Evolutionary conservation across 2,113 vertebrate genomes (phyloP).

Genomic region (Pelvicachromis taeniatus): DNA sequence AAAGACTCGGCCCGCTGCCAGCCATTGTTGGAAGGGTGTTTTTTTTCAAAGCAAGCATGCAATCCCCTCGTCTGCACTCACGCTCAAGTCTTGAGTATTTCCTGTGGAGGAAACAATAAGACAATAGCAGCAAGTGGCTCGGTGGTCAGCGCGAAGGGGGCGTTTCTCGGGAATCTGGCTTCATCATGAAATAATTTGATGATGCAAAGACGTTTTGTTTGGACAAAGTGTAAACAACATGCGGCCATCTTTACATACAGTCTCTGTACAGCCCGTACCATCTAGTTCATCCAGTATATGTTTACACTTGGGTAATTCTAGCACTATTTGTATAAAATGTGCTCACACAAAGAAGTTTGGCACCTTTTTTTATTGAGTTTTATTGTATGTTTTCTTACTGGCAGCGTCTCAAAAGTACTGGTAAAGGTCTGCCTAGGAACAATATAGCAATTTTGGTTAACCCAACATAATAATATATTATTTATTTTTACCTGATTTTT

Average conservation of each 20-base stretch:
- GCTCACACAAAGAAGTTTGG: neutral
- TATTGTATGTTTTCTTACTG: neutral
- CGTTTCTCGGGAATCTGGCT: neutral
- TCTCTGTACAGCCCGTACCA: neutral
- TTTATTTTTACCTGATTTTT: neutral
- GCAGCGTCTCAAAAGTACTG: neutral
- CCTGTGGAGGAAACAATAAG: conserved; percentile 62
- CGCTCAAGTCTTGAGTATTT: conserved; percentile 58
- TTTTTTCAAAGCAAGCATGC: conserved; percentile 36
- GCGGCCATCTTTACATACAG: neutral
- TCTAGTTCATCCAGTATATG: neutral
- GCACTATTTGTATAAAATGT: neutral
- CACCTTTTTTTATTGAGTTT: fast-evolving
- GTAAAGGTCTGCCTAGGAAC: neutral
- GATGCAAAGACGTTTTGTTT: neutral
- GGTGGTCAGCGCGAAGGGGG: neutral
- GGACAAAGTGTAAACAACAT: neutral
- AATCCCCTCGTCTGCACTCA: conserved; percentile 30
- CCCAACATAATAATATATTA: fast-evolving
- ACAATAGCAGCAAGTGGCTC: conserved; percentile 55
- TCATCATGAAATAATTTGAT: neutral
- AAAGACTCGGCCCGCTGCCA: conserved; percentile 42
- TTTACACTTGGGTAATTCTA: neutral
- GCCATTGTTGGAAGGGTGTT: conserved; percentile 35
- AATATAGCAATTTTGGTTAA: neutral